Evolutionary conservation across 2,113 vertebrate species (phyloP), one percentile per base, ranked within the genome.

Genomic region (Entelurus aequoreus): DNA sequence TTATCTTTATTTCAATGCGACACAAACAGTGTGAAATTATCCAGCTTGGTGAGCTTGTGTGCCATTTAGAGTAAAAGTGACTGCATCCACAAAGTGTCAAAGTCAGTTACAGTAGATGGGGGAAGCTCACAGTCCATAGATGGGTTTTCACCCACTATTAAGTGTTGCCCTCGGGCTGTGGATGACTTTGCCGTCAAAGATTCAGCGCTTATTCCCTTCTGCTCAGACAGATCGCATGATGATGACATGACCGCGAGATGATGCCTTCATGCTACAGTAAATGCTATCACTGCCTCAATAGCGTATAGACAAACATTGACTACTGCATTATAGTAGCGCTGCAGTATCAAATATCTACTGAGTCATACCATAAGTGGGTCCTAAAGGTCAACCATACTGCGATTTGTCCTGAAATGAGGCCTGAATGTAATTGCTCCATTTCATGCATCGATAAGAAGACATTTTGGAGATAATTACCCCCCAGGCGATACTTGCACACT

Each of bases 361-460:
- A 63, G 51, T 67, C 47, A 54, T 42, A 68, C 50, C 51, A 63
- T 60, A 63, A 69, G 35, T 71, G 66, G 65, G 60, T 79, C 56
- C 70, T 62, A 62, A 74, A 81, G 60, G 76, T 72, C 68, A 62
- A 72, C 52, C 56, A 60, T 57, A 68, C 13, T 65, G 54, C 56
- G 55, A 66, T 72, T 65, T 65, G 69, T 81, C 54, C 69, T 71
- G 63, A 81, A 73, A 73, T 72, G 63, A 75, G 56, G 76, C 53
- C 66, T 80, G 67, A 58, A 79, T 63, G 54, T 80, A 84, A 77
- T 75, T 63, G 66, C 69, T 67, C 71, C 48, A 75, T 79, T 84
- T 83, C 71, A 80, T 65, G 68, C 73, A 78, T 84, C 71, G 69
- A 70, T 71, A 67, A 67, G 68, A 70, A 65, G 48, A 58, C 68